Evolutionary conservation across 2,113 vertebrate species (phyloP), one percentile per base, ranked within the genome.

Genomic region (Pavo muticus): DNA sequence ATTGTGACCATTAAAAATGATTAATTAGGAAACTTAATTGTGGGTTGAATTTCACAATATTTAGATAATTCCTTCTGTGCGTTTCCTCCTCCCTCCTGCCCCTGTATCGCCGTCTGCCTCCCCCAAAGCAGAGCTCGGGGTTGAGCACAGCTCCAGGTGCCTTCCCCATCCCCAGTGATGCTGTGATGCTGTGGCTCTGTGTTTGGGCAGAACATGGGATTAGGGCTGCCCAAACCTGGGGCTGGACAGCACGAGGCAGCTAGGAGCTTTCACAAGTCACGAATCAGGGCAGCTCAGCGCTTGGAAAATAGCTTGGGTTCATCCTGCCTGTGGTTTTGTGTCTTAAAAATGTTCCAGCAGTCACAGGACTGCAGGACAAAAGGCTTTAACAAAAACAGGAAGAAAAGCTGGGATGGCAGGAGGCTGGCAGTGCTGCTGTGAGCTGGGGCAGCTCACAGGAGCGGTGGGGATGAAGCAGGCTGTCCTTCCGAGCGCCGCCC

Each of bases 101-200:
- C 24, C 19, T 45, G 4, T 11, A 5, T 8, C 4, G 0, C 14
- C 3, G 1, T 17, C 9, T 83, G 20, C 75, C 32, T 25, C 42
- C 50, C n/a, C 54, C 39, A 63, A 0, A 86, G 71, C 48, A 67
- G 32, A 54, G 37, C 40, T 23, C 0, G 0, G 35, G 15, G 16
- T 23, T 23, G n/a, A 59, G 57, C 50, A 21, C 30, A n/a, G 30
- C 56, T 40, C 0, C 0, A 25, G 63, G 25, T 50, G 10, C 44
- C 40, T 42, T 25, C 9, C 32, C 86, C 40, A 37, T 10, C 2
- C 13, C 59, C 35, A 60, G 45, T 63, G 61, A 27, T 56, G 54
- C 32, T 56, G 30, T 60, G 0, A 27, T 56, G 54, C 32, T 56
- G 30, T 60, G 0, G 0, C 14, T 9, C 0, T 42, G 5, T 0